These are phyloP conservation scores for Murina feae DNA, from an alignment of 2,113 vertebrate species.

Conservation along the genomic window DNA sequence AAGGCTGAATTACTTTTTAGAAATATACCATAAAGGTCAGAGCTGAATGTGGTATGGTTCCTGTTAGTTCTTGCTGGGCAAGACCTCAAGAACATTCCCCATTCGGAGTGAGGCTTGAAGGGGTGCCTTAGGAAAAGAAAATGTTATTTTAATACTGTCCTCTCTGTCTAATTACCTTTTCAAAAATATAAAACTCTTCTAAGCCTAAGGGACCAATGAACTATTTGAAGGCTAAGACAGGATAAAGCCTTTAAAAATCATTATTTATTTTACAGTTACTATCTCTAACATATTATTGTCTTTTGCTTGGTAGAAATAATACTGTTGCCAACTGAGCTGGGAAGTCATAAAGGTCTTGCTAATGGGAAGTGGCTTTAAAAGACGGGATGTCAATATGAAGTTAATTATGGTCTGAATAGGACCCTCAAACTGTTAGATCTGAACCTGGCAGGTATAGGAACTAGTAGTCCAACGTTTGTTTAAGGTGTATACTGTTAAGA, in stretches of 20 bases:
- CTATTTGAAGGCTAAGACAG: conserved; percentile 41
- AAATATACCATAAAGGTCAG: conserved; percentile 24
- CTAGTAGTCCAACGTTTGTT: neutral
- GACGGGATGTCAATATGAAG: neutral
- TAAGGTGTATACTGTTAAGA: neutral
- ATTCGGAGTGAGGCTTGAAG: neutral
- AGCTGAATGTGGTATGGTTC: neutral
- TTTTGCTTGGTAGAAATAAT: conserved; percentile 45
- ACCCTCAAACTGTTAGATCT: neutral
- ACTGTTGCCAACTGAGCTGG: neutral
- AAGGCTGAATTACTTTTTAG: neutral
- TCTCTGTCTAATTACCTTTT: neutral
- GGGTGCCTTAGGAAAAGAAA: neutral
- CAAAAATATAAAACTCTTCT: conserved; percentile 28
- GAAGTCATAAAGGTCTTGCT: conserved; percentile 49
- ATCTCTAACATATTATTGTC: neutral
- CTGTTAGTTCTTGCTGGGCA: neutral
- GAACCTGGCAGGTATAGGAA: neutral
- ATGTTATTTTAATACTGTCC: neutral
- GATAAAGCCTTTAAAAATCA: conserved; percentile 13
- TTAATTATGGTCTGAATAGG: neutral
- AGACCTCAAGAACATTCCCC: neutral
- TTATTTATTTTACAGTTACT: conserved; percentile 40
- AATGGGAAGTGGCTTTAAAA: conserved; percentile 50
- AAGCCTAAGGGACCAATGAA: conserved; percentile 12